These are phyloP conservation scores for Sinocyclocheilus maitianheensis DNA, from an alignment of 2,113 vertebrate genomes.

Conservation along the genomic window DNA sequence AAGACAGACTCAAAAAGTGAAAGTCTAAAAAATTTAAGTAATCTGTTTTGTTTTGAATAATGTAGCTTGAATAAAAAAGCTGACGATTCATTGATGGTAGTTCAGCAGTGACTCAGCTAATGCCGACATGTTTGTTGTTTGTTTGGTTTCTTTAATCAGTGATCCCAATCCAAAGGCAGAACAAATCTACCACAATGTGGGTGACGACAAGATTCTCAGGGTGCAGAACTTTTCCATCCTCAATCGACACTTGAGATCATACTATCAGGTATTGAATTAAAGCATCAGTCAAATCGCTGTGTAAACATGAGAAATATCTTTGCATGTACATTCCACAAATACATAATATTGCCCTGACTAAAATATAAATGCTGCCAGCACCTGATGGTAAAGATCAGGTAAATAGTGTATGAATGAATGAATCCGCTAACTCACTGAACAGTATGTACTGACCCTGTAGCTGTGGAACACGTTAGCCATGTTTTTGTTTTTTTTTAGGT, in stretches of 20 bases:
- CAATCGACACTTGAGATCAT: constrained; percentile 79
- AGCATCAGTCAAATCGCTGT: background rate
- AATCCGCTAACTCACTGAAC: background rate
- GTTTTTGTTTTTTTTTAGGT: constrained; percentile 26
- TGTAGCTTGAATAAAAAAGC: background rate
- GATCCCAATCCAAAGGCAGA: constrained; percentile 77
- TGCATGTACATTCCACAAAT: no score
- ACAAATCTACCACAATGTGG: constrained; percentile 62
- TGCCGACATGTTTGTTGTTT: constrained; percentile 34
- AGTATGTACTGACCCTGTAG: background rate
- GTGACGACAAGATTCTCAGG: constrained; percentile 69
- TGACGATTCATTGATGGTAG: background rate
- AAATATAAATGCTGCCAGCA: background rate
- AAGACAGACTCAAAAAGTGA: constrained; percentile 61
- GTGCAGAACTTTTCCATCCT: constrained; percentile 81
- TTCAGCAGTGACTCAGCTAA: constrained; percentile 20
- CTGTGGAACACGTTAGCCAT: constrained; percentile 27
- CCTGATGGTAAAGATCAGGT: background rate
- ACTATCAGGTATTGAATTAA: constrained; percentile 74
- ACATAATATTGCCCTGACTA: background rate
- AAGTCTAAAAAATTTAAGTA: background rate
- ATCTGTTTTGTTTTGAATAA: background rate
- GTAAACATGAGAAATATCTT: background rate
- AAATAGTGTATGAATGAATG: background rate
- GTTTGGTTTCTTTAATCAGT: constrained; percentile 64